A percentile compares a stretch with the other conserved stretches of the same genome.
Evolutionary conservation across 2,888 invertebrate species (phyloP).

Genomic region (Stictocephala bisonia): DNA sequence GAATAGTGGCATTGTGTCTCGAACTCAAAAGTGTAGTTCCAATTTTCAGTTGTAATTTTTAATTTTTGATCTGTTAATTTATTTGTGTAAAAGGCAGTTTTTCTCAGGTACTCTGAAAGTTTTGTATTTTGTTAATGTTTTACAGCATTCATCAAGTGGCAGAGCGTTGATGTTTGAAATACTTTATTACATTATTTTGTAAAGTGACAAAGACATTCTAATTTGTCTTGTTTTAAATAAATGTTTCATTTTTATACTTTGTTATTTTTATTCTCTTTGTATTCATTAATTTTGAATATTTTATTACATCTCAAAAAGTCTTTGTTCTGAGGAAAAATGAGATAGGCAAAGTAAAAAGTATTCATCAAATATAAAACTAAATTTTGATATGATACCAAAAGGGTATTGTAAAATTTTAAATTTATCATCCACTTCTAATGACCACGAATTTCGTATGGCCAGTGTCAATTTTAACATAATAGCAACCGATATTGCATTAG

Average conservation of each 20-base stretch:
- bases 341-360: too few relatives aligned
- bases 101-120: slow-evolving; percentile 27
- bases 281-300: too few relatives aligned
- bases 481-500: too few relatives aligned
- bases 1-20: slow-evolving; percentile 33
- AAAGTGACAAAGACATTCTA: slow-evolving; percentile 29
- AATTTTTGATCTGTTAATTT: slow-evolving; percentile 40
- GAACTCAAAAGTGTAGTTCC: slow-evolving; percentile 24
- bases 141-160: slow-evolving; percentile 6
- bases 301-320: too few relatives aligned
- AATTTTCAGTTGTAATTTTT: slow-evolving; percentile 2
- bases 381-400: too few relatives aligned
- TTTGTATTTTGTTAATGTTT: slow-evolving; percentile 35
- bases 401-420: too few relatives aligned
- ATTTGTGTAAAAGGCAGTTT: slow-evolving; percentile 28
- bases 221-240: slow-evolving; percentile 38
- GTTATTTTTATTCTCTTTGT: too few relatives aligned
- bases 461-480: too few relatives aligned
- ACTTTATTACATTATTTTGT: slow-evolving; percentile 27
- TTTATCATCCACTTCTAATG: too few relatives aligned
- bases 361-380: too few relatives aligned
- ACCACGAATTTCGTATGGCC: too few relatives aligned
- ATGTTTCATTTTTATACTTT: slow-evolving; percentile 36
- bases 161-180: slow-evolving; percentile 31
- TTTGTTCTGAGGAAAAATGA: too few relatives aligned